These are phyloP conservation scores for Chydorus sphaericus DNA, from an alignment of 2,888 invertebrate genomes.

Conservation along the genomic window DNA sequence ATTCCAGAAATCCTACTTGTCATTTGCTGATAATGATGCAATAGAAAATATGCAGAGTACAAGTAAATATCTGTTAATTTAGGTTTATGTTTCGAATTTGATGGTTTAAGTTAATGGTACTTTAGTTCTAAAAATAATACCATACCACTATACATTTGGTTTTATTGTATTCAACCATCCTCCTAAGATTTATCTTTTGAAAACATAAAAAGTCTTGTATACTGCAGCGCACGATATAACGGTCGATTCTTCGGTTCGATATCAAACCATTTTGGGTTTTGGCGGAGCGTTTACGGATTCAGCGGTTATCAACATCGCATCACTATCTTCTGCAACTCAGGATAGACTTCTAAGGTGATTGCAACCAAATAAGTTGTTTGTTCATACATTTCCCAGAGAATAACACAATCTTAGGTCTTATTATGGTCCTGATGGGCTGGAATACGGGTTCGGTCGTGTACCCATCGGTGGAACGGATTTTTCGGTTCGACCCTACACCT, in stretches of 20 bases:
- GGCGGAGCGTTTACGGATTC: conserved; percentile 71
- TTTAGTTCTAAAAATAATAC: too few relatives aligned
- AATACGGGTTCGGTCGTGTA: conserved; percentile 62
- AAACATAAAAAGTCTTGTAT: too few relatives aligned
- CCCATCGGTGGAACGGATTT: conserved; percentile 80
- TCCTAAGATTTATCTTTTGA: too few relatives aligned
- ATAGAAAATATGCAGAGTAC: too few relatives aligned
- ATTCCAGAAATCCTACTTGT: background rate
- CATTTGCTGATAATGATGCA: too few relatives aligned
- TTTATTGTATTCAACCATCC: too few relatives aligned
- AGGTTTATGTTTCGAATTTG: too few relatives aligned
- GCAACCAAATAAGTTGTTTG: background rate
- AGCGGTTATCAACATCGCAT: conserved; percentile 51
- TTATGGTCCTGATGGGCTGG: conserved; percentile 50
- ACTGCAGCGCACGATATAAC: conserved; percentile 15
- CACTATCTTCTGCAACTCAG: conserved; percentile 39
- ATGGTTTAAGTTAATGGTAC: too few relatives aligned
- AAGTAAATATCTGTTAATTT: too few relatives aligned
- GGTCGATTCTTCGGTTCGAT: conserved; percentile 24
- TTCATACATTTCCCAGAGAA: background rate
- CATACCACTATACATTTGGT: too few relatives aligned
- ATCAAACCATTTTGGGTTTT: conserved; percentile 62
- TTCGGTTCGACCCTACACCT: conserved; percentile 64
- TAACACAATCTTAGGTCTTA: conserved; percentile 33
- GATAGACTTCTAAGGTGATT: conserved; percentile 36